phyloP scores from a whole-genome alignment of 2,113 vertebrate species.

The Myrmecobius fasciatus region DNA sequence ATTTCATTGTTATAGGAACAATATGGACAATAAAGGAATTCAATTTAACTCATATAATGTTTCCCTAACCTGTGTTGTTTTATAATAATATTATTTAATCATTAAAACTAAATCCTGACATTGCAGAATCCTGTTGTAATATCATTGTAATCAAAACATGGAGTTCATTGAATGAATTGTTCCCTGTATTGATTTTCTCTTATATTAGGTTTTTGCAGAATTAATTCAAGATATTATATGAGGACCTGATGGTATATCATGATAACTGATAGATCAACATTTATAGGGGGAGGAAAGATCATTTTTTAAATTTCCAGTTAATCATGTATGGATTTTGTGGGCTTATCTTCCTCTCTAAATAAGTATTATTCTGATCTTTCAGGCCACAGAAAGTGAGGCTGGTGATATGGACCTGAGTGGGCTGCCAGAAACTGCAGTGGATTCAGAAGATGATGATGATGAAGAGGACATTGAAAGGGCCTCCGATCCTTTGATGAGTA shows the following conservation, averaged over 20 bases:
- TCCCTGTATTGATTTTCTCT: background rate
- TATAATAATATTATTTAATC: background rate
- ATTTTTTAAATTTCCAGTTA: background rate
- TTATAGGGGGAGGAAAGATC: background rate
- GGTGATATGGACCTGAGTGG: constrained; percentile 99
- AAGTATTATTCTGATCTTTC: constrained; percentile 21
- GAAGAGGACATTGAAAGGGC: constrained; percentile 98
- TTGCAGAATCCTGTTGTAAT: background rate
- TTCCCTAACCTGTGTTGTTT: background rate
- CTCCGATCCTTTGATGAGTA: constrained; percentile 97
- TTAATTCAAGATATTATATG: background rate
- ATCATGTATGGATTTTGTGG: constrained; percentile 37
- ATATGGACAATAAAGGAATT: background rate
- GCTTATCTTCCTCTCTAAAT: constrained; percentile 22
- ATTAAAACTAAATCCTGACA: background rate
- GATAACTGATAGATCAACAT: background rate
- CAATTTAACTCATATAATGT: background rate
- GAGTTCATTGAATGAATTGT: background rate
- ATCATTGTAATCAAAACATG: background rate
- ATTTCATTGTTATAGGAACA: background rate
- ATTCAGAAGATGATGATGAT: constrained; percentile 98
- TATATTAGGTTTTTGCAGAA: background rate
- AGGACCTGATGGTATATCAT: background rate
- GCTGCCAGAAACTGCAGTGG: constrained; percentile 97
- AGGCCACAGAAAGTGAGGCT: constrained; percentile 98